Conservation (phyloP, 2,797 vertebrate species). For the Capromys pilorides region DNA sequence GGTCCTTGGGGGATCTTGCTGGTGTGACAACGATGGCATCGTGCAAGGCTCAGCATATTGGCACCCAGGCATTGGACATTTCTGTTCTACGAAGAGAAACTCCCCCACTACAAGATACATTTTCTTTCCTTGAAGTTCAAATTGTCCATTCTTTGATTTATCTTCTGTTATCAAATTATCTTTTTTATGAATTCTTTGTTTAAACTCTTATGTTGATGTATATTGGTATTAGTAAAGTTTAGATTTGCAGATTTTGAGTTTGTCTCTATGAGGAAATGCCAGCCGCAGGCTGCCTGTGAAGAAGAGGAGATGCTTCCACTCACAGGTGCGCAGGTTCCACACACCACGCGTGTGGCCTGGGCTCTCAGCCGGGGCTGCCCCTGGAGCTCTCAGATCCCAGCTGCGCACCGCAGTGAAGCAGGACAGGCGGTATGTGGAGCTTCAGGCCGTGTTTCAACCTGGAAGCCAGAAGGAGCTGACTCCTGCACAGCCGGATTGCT, state of each 20-base stretch:
- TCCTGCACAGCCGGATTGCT: neutral
- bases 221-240: neutral
- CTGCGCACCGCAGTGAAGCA: fast-evolving
- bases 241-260: neutral
- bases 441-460: neutral
- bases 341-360: too few relatives aligned
- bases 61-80: neutral
- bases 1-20: neutral
- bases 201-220: neutral
- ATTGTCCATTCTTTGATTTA: neutral
- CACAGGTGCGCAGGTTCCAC: neutral
- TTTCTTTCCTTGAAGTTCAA: neutral
- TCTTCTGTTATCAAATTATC: neutral
- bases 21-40: fast-evolving
- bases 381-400: too few relatives aligned
- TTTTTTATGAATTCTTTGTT: neutral
- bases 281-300: neutral
- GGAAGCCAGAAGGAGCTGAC: neutral
- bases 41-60: too few relatives aligned
- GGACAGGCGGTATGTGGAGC: neutral
- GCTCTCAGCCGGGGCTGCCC: neutral
- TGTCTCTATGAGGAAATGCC: neutral
- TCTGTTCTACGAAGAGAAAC: neutral
- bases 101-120: too few relatives aligned
- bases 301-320: neutral